A percentile compares a stretch with the other conserved stretches of the same genome.
phyloP scores from a whole-genome alignment of 2,888 invertebrate species.

The Galeopsomyia nigrocyanea region DNA sequence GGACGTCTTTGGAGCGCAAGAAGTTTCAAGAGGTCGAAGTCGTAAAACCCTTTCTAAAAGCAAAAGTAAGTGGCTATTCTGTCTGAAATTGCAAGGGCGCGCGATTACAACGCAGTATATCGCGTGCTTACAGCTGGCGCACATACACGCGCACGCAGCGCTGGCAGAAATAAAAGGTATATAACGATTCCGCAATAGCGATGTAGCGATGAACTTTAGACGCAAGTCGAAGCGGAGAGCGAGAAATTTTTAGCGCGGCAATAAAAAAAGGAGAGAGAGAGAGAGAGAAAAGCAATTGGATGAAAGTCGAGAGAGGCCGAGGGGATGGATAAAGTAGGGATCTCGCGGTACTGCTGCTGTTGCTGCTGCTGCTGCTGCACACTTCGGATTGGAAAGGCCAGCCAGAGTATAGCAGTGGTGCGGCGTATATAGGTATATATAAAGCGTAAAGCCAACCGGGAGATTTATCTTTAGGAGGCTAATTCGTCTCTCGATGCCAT shows the following conservation, averaged over 20 bases:
- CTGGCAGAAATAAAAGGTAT: too few relatives aligned
- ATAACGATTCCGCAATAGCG: too few relatives aligned
- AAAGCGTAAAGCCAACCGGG: slow-evolving; percentile 31
- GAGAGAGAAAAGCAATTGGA: slow-evolving; percentile 38
- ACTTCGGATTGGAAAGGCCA: slow-evolving; percentile 3
- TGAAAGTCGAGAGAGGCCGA: slow-evolving; percentile 32
- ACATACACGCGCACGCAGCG: too few relatives aligned
- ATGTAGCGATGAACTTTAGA: too few relatives aligned
- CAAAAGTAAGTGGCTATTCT: too few relatives aligned
- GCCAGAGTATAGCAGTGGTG: too few relatives aligned
- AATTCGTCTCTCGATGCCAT: slow-evolving; percentile 44
- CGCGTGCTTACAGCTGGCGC: too few relatives aligned
- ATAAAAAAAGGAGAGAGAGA: neutral
- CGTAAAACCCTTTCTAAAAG: too few relatives aligned
- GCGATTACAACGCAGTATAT: too few relatives aligned
- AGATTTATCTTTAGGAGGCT: slow-evolving; percentile 45
- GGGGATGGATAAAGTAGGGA: slow-evolving; percentile 52
- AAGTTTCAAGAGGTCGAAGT: slow-evolving; percentile 2
- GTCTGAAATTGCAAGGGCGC: too few relatives aligned
- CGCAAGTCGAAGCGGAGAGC: neutral
- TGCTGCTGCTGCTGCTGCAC: neutral
- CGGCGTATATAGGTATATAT: too few relatives aligned
- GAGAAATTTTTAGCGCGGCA: neutral
- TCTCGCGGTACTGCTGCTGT: slow-evolving; percentile 13
- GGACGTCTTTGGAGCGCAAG: slow-evolving; percentile 24